phyloP scores from a whole-genome alignment of 2,113 vertebrate genomes.

The Corynorhinus townsendii region DNA sequence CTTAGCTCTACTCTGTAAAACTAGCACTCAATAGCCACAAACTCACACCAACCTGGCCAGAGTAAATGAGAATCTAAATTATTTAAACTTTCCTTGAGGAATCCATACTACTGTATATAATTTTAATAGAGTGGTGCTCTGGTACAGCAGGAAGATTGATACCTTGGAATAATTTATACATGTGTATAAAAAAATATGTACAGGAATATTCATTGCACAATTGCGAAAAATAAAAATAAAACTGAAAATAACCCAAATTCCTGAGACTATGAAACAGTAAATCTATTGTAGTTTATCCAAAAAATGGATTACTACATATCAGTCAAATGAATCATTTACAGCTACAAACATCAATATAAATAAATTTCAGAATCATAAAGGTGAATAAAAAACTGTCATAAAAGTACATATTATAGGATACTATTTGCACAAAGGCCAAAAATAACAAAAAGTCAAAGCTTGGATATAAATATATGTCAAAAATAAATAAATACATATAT shows the following conservation, averaged over 20 bases:
- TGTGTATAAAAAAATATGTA: neutral
- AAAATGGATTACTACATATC: neutral
- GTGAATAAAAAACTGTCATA: neutral
- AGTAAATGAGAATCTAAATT: constrained; percentile 5
- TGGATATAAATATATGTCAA: neutral
- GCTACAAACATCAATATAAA: neutral
- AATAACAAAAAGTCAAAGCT: neutral
- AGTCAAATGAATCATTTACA: neutral
- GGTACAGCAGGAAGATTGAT: neutral
- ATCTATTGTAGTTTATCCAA: neutral
- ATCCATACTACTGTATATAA: neutral
- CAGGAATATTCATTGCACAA: neutral
- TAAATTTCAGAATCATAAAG: neutral
- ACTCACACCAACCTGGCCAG: neutral
- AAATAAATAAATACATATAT: neutral
- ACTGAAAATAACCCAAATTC: neutral
- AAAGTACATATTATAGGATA: neutral
- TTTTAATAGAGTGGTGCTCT: neutral
- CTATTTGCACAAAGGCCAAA: neutral
- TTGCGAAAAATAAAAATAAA: neutral
- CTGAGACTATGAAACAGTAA: neutral
- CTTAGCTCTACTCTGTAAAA: neutral
- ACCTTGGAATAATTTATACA: neutral
- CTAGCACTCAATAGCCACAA: neutral
- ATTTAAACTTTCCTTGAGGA: neutral